These are phyloP conservation scores for Bradypus variegatus DNA, from an alignment of 2,797 vertebrate species.

Conservation along the genomic window DNA sequence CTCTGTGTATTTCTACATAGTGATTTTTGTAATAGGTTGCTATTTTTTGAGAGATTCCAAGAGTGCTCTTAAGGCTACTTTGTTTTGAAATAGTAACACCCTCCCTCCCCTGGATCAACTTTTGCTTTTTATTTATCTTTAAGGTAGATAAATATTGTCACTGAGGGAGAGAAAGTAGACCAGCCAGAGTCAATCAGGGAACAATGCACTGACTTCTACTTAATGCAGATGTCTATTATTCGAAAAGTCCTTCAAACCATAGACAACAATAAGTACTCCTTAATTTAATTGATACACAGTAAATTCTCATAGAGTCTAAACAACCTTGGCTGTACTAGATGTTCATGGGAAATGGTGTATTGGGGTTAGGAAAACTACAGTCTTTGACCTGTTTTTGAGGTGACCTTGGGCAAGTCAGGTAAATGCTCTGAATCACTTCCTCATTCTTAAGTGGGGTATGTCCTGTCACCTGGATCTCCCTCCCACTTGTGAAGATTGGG, in stretches of 20 bases:
- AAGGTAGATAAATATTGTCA: background rate
- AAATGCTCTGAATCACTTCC: background rate
- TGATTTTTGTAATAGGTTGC: background rate
- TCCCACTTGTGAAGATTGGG: background rate
- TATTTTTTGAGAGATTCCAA: slow-evolving; percentile 12
- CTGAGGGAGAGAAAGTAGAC: background rate
- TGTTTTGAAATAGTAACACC: background rate
- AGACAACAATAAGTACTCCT: background rate
- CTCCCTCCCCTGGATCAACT: background rate
- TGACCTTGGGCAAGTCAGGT: too few relatives aligned
- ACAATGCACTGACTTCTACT: background rate
- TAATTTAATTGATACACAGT: background rate
- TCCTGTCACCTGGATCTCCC: background rate
- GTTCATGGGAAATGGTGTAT: background rate
- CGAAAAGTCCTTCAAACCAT: background rate
- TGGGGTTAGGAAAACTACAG: background rate
- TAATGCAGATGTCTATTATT: background rate
- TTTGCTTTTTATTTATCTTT: background rate
- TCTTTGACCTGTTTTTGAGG: too few relatives aligned
- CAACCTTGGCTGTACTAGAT: background rate
- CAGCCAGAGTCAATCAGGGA: background rate
- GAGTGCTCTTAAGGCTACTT: background rate
- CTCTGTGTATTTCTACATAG: background rate
- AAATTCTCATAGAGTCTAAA: background rate
- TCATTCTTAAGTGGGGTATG: background rate